Evolutionary conservation across 2,888 invertebrate species (phyloP).

Genomic region (Agonum fuliginosum): DNA sequence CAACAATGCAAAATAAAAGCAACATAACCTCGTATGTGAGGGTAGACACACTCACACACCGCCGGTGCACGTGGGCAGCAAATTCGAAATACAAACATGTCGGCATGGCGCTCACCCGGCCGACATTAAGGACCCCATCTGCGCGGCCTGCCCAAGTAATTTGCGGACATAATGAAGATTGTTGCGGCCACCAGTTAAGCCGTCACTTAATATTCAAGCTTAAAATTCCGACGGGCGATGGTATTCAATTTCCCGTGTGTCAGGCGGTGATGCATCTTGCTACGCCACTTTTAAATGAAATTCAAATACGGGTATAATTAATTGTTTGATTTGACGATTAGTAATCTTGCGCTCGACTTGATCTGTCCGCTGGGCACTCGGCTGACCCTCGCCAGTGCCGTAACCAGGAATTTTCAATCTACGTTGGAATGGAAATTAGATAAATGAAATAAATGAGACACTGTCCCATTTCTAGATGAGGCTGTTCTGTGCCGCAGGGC

Average conservation of each 20-base stretch:
- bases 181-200: conserved; percentile 64
- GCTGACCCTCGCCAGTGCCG: conserved; percentile 19
- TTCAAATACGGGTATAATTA: conserved; percentile 61
- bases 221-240: conserved; percentile 61
- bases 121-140: conserved; percentile 12
- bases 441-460: no score
- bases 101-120: neutral
- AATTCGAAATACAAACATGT: conserved; percentile 59
- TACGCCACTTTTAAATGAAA: conserved; percentile 60
- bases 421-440: no score
- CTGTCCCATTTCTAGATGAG: no score
- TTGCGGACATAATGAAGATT: conserved; percentile 62
- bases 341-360: conserved; percentile 47
- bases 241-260: conserved; percentile 66
- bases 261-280: conserved; percentile 65
- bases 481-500: no score
- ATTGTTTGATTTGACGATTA: conserved; percentile 63
- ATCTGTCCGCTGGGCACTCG: conserved; percentile 32
- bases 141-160: conserved; percentile 58
- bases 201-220: conserved; percentile 62
- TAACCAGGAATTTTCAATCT: neutral
- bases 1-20: neutral
- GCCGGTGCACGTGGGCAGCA: conserved; percentile 47
- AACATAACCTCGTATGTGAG: neutral
- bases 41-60: neutral